Percentiles rank a stretch among this genome's conserved stretches.
Conservation (phyloP, 1,140 invertebrate species). For the Ceratina australensis region DNA sequence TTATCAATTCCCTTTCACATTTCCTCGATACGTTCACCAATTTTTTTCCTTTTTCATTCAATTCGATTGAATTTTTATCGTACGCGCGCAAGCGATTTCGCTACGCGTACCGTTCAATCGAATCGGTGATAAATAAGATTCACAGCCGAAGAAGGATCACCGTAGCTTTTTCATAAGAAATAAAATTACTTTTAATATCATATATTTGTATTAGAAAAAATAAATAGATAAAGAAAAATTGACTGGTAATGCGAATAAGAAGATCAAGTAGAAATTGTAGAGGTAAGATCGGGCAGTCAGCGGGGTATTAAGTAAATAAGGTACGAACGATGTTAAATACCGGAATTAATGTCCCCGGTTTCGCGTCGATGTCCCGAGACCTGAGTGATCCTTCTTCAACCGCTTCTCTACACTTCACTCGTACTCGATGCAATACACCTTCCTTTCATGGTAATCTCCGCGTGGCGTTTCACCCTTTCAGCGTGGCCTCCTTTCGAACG, state of each 20-base stretch:
- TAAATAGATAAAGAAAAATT: too few relatives aligned
- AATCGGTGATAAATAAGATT: too few relatives aligned
- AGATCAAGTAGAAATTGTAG: slow-evolving; percentile 20
- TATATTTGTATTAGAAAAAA: too few relatives aligned
- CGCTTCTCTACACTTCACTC: background rate
- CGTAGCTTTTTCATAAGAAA: too few relatives aligned
- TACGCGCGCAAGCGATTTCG: too few relatives aligned
- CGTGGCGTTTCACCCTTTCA: slow-evolving; percentile 53
- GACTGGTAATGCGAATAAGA: background rate
- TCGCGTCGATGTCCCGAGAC: slow-evolving; percentile 1
- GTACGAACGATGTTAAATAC: slow-evolving; percentile 50
- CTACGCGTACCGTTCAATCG: too few relatives aligned
- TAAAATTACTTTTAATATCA: too few relatives aligned
- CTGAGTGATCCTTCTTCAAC: slow-evolving; percentile 2
- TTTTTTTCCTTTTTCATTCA: background rate
- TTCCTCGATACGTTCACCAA: background rate
- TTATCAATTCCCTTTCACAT: background rate
- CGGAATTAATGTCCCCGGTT: slow-evolving; percentile 51
- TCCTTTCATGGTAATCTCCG: slow-evolving; percentile 43
- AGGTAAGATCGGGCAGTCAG: slow-evolving; percentile 35
- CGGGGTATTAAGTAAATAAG: slow-evolving; percentile 55
- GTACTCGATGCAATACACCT: slow-evolving; percentile 11
- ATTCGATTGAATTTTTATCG: too few relatives aligned
- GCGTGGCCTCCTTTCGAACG: slow-evolving; percentile 46
- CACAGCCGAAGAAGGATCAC: too few relatives aligned